Evolutionary conservation across 2,113 vertebrate genomes (phyloP).

Genomic region (Hypocryptadius cinnamomeus): DNA sequence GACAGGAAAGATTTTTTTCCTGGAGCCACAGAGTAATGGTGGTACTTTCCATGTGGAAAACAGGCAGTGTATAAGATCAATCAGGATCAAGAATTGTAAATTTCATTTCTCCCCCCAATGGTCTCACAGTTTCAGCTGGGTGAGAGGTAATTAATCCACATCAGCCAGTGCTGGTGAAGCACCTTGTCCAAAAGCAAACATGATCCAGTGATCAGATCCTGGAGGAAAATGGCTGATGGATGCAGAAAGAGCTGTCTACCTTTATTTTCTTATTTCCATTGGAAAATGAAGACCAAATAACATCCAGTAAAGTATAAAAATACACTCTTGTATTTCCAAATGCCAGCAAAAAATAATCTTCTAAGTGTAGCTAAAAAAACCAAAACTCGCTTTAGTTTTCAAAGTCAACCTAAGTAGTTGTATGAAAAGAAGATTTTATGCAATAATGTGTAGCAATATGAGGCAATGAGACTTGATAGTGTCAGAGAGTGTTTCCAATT

Average conservation of each 20-base stretch:
- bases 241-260: neutral
- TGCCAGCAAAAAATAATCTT: neutral
- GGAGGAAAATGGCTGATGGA: neutral
- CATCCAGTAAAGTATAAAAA: neutral
- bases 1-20: neutral
- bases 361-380: neutral
- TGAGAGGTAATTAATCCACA: neutral
- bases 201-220: neutral
- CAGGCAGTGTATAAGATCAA: neutral
- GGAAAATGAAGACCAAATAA: neutral
- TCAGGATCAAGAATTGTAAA: neutral
- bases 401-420: neutral
- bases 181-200: neutral
- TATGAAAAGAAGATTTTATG: neutral
- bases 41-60: neutral
- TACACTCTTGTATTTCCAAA: neutral
- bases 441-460: neutral
- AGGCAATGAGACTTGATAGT: neutral
- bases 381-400: neutral
- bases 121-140: neutral
- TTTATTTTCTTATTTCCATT: neutral
- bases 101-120: neutral
- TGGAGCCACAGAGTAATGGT: neutral
- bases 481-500: neutral
- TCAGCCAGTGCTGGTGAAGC: neutral